Evolutionary conservation across 2,113 vertebrate genomes (phyloP).

Genomic region (Pelusios castaneus): DNA sequence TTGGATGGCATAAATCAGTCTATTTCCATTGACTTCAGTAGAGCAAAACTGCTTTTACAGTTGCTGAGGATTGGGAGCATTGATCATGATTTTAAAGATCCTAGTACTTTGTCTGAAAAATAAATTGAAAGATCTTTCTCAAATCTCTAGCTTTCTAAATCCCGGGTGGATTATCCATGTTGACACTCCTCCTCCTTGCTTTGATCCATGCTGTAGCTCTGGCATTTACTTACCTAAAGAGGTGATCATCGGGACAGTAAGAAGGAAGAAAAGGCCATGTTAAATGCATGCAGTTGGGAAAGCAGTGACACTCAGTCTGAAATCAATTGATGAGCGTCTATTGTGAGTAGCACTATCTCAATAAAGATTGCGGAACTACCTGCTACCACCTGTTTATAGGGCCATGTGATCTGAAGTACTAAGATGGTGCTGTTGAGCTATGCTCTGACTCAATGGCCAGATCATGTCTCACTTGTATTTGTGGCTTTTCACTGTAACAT

Average conservation of each 20-base stretch:
- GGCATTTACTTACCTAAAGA: neutral
- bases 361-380: neutral
- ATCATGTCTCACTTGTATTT: neutral
- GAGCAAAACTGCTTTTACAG: neutral
- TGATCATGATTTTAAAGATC: neutral
- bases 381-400: neutral
- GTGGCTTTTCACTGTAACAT: neutral
- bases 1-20: neutral
- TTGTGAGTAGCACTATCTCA: neutral
- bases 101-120: neutral
- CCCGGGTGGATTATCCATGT: neutral
- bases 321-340: neutral
- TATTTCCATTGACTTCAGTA: neutral
- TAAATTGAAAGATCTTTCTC: neutral
- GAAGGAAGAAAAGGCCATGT: neutral
- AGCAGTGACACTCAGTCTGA: conserved; percentile 5
- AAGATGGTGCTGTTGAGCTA: neutral
- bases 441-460: neutral
- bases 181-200: neutral
- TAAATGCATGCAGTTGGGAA: neutral
- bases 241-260: neutral
- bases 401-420: neutral
- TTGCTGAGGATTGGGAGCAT: neutral
- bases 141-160: neutral
- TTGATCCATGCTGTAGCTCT: neutral